Conservation (phyloP, 2,113 vertebrate genomes). For the Aphyosemion australe region DNA sequence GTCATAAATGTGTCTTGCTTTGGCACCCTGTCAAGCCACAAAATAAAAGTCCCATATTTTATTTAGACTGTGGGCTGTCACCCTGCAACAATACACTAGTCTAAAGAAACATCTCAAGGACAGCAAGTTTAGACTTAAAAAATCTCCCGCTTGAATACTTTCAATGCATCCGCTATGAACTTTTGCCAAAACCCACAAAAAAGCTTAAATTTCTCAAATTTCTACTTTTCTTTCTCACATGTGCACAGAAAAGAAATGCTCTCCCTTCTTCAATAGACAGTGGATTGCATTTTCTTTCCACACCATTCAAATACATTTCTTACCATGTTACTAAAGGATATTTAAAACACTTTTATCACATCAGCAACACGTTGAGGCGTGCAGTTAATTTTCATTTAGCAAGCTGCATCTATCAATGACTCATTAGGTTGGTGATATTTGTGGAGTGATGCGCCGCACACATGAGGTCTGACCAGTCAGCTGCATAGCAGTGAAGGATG, state of each 20-base stretch:
- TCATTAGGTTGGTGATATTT: constrained; percentile 7
- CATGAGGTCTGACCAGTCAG: constrained; percentile 1
- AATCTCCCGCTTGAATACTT: constrained; percentile 20
- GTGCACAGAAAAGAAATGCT: neutral
- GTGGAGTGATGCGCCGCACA: neutral
- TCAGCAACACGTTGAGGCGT: neutral
- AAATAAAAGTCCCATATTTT: constrained; percentile 23
- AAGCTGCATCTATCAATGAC: constrained; percentile 1
- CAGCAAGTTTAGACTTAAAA: constrained; percentile 12
- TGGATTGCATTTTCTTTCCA: too few species aligned
- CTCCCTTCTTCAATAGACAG: neutral
- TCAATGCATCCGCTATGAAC: constrained; percentile 10
- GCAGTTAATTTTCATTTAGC: neutral
- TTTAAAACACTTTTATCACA: neutral
- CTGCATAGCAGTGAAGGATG: constrained; percentile 1
- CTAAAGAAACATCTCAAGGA: constrained; percentile 17
- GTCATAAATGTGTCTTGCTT: constrained; percentile 10
- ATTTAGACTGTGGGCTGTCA: constrained; percentile 27
- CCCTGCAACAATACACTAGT: constrained; percentile 17
- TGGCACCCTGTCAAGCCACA: constrained; percentile 25
- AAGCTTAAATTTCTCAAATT: constrained; percentile 22
- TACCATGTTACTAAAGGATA: neutral
- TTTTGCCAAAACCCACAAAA: constrained; percentile 18
- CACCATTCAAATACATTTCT: neutral
- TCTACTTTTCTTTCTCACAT: constrained; percentile 1